Evolutionary conservation across 2,113 vertebrate species (phyloP).

Genomic region (Leptocoma aspasia): DNA sequence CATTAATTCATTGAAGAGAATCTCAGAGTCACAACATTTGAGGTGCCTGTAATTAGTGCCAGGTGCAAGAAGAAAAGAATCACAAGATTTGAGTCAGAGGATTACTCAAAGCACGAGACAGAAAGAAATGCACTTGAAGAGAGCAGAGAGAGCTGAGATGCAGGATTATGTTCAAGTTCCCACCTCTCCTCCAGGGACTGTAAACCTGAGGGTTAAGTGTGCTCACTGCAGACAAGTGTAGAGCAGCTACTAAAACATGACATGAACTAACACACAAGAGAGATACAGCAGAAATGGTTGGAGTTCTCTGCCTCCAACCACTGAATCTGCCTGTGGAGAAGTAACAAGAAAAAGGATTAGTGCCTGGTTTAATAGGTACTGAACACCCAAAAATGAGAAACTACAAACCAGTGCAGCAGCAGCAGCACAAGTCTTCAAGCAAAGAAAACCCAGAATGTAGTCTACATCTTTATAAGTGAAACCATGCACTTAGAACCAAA

Average conservation of each 20-base stretch:
- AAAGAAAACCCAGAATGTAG: neutral
- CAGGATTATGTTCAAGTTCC: neutral
- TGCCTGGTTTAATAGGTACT: neutral
- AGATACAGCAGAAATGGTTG: neutral
- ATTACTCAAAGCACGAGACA: neutral
- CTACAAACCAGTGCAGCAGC: neutral
- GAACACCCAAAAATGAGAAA: neutral
- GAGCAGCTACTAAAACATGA: neutral
- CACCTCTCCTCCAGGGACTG: neutral
- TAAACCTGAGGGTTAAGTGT: neutral
- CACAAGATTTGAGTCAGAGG: neutral
- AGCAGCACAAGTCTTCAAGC: neutral
- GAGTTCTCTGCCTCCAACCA: neutral
- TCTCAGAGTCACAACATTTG: neutral
- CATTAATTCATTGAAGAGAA: neutral
- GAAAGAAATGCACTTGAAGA: neutral
- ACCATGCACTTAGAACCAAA: neutral
- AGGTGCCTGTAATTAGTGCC: neutral
- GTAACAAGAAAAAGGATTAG: neutral
- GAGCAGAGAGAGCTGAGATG: neutral
- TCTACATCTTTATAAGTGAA: neutral
- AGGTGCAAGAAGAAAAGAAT: neutral
- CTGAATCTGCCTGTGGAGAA: conserved; percentile 5
- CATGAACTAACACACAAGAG: neutral
- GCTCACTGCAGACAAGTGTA: neutral